Evolutionary conservation across 2,113 vertebrate genomes (phyloP), one percentile per base, ranked within the genome.

Genomic region (Chrysemys picta): DNA sequence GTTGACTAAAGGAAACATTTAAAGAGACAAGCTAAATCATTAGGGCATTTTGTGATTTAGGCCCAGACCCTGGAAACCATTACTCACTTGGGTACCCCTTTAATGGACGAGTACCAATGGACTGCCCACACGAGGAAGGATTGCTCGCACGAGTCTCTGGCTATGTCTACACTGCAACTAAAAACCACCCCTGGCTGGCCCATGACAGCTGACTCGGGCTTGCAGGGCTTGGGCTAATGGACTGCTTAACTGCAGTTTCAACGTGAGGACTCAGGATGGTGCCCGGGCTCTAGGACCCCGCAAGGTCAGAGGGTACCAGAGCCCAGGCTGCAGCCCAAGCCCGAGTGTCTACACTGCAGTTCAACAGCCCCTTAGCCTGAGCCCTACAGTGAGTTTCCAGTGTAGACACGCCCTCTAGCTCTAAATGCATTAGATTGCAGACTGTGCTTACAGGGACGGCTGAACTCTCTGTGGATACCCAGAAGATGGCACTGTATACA

Each of bases 1-100:
- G 76, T 17, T 2, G 0, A 2, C 47, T 3, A 0, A 45, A 9
- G 11, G 50, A 35, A 54, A 50, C 65, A 24, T n/a, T 10, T n/a
- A 19, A 29, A 72, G 50, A 42, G 4, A 21, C 57, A 24, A 49
- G 59, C 57, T 49, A n/a, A 21, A 84, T 29, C 29, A 13, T 49
- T 57, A 49, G 57, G 31, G 11, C 56, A 42, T 49, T 22, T 47
- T 84, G 57, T n/a, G 57, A 35, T 24, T 35, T 17, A 62, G 42
- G 31, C 8, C 19, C 27, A 29, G 57, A 12, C 9, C 42, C 75
- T 27, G 24, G 42, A 78, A 78, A 45, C 21, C 25, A 42, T 47
- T 27, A 47, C 21, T 47, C 24, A 27, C 10, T 14, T 47, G 42
- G 42, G 75, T 78, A 42, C 38, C 42, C 22, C 22, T 47, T 27